Conservation (phyloP, 2,113 vertebrate genomes). For the Ctenodactylus gundi region DNA sequence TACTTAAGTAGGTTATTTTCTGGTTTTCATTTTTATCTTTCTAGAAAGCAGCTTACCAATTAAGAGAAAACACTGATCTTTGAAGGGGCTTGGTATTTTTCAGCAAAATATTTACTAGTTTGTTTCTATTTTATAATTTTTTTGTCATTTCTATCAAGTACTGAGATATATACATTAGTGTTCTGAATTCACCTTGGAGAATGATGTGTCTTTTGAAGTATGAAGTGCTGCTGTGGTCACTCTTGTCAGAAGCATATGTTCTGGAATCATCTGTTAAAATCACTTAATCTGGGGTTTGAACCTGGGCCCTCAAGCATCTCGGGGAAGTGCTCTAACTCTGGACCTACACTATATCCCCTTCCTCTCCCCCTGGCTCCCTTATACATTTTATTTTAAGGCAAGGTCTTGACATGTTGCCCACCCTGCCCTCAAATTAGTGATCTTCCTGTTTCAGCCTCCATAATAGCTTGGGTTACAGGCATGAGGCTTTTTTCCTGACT, state of each 20-base stretch:
- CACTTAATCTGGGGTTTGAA: not conserved
- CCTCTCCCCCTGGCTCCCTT: no score
- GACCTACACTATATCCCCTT: no score
- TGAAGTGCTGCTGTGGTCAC: not conserved
- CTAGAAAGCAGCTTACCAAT: not conserved
- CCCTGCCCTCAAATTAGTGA: not conserved
- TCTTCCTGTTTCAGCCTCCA: not conserved
- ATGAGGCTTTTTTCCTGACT: not conserved
- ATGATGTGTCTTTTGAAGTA: not conserved
- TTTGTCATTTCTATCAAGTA: constrained; percentile 7
- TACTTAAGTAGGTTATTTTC: not conserved
- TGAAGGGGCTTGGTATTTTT: not conserved
- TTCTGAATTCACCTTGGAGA: not conserved
- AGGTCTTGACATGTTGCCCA: no score
- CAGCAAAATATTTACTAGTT: not conserved
- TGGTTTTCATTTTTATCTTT: constrained; percentile 43
- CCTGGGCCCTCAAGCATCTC: not conserved
- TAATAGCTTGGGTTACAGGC: not conserved
- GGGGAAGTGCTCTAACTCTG: not conserved
- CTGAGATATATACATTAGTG: not conserved
- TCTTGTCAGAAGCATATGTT: not conserved
- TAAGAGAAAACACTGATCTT: not conserved
- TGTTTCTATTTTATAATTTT: not conserved
- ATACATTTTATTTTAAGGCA: no score
- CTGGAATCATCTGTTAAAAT: not conserved